Evolutionary conservation across 2,113 vertebrate genomes (phyloP).

Genomic region (Alosa alosa): DNA sequence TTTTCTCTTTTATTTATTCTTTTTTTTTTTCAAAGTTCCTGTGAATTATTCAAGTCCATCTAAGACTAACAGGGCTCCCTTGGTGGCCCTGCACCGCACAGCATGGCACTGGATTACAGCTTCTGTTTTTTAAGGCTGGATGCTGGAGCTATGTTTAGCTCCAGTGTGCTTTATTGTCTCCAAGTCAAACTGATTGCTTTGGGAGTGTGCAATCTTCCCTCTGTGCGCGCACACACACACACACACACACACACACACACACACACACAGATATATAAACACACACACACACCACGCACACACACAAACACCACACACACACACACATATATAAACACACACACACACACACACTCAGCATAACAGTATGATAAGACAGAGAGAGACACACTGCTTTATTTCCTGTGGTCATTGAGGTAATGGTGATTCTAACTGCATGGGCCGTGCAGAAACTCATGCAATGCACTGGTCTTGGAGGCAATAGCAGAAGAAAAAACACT

Average conservation of each 20-base stretch:
- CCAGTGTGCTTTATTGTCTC: neutral
- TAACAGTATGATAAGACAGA: neutral
- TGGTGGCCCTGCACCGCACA: neutral
- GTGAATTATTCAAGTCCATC: slow-evolving; percentile 28
- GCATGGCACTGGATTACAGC: neutral
- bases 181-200: neutral
- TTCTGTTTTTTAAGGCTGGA: no score
- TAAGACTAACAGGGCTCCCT: neutral
- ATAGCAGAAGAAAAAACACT: neutral
- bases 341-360: neutral
- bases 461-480: slow-evolving; percentile 9
- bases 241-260: neutral
- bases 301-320: slow-evolving; percentile 16
- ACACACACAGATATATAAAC: neutral
- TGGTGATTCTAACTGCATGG: no score
- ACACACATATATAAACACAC: slow-evolving; percentile 22
- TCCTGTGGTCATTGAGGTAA: neutral
- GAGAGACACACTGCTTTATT: neutral
- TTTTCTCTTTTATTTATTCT: slow-evolving; percentile 7
- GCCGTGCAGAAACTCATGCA: no score
- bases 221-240: neutral
- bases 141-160: neutral
- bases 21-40: neutral
- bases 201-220: neutral
- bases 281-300: slow-evolving; percentile 22